Evolutionary conservation across 1,140 invertebrate genomes (phyloP).

Genomic region (Plutomurus gul): DNA sequence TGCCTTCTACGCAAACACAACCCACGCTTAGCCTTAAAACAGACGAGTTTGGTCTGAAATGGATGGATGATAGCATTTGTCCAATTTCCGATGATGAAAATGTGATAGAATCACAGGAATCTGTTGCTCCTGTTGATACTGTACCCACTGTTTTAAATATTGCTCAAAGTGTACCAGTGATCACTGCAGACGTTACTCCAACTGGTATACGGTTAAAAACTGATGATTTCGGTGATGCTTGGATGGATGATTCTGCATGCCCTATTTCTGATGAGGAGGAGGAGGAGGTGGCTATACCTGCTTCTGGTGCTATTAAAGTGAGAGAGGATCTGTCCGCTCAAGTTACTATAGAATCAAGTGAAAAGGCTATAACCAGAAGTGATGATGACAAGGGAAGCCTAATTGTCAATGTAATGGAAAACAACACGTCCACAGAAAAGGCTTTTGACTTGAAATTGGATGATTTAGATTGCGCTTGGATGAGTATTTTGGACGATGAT

Average conservation of each 20-base stretch:
- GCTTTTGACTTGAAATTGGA: constrained; percentile 12
- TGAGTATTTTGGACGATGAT: constrained; percentile 48
- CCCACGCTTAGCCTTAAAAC: constrained; percentile 55
- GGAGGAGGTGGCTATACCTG: background rate
- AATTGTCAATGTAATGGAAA: background rate
- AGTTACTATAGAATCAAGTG: too few relatives aligned
- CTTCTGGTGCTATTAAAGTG: too few relatives aligned
- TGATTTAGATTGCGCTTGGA: constrained; percentile 47
- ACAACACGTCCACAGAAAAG: background rate
- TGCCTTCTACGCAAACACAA: background rate
- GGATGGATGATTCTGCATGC: constrained; percentile 63
- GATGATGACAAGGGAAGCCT: too few relatives aligned
- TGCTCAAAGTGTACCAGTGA: background rate
- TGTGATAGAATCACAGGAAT: constrained; percentile 55
- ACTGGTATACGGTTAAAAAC: background rate
- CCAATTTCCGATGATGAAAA: constrained; percentile 58
- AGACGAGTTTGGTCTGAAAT: constrained; percentile 60
- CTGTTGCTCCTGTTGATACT: background rate
- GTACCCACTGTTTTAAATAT: background rate
- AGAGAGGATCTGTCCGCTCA: too few relatives aligned
- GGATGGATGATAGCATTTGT: constrained; percentile 57
- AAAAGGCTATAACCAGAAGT: too few relatives aligned
- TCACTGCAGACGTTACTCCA: background rate
- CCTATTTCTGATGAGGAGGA: constrained; percentile 55
- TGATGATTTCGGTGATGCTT: constrained; percentile 60